Percentiles rank a stretch among this genome's conserved stretches.
Evolutionary conservation across 2,888 invertebrate species (phyloP).

Genomic region (Antitype chi): DNA sequence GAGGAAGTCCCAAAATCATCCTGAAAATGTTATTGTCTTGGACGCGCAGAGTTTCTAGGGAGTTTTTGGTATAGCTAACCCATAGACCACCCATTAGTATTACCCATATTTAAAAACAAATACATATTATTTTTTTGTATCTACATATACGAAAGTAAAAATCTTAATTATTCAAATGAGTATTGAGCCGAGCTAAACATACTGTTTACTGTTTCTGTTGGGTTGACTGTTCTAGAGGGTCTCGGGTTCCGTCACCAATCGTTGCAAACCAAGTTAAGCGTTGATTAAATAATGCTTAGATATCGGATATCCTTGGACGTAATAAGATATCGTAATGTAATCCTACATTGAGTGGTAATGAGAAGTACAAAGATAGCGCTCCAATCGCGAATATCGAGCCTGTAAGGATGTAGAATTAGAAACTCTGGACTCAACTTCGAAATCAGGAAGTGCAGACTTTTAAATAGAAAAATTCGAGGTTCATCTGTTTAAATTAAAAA

Average conservation of each 20-base stretch:
- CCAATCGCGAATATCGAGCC: neutral
- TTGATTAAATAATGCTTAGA: conserved; percentile 56
- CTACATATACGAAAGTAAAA: neutral
- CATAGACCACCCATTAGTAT: too few relatives aligned
- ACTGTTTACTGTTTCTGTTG: neutral
- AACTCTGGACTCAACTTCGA: neutral
- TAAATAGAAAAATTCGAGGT: neutral
- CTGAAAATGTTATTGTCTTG: too few relatives aligned
- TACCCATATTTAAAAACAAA: too few relatives aligned
- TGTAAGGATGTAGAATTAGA: conserved; percentile 1
- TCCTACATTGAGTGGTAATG: conserved; percentile 33
- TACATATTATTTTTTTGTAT: neutral
- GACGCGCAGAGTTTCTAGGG: too few relatives aligned
- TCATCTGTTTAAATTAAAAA: conserved; percentile 6
- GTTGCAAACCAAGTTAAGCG: conserved; percentile 29
- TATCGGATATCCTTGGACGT: conserved; percentile 25
- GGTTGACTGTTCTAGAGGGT: neutral
- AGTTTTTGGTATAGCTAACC: too few relatives aligned
- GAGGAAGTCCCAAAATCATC: too few relatives aligned
- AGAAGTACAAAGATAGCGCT: conserved; percentile 19
- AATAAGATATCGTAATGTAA: conserved; percentile 31
- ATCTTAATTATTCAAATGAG: too few relatives aligned
- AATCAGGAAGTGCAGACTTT: neutral
- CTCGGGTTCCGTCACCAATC: conserved; percentile 20
- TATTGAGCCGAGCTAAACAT: neutral